phyloP scores from a whole-genome alignment of 2,797 vertebrate genomes.

The Clarias platycephalus region DNA sequence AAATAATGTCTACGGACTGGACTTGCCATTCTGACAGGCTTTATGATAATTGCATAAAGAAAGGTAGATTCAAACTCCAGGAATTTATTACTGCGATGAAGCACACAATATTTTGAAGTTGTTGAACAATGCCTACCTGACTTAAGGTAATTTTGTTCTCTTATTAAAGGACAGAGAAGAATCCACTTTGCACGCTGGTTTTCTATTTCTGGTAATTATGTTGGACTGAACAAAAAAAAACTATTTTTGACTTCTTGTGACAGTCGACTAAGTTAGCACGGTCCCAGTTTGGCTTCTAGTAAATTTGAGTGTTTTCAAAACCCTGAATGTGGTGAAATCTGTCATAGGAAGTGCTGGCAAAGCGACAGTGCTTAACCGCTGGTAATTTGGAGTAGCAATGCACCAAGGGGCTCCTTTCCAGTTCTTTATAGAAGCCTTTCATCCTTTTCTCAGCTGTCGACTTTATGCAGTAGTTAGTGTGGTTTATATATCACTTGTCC shows the following conservation, averaged over 20 bases:
- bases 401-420: slow-evolving; percentile 79
- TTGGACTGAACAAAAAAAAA: neutral
- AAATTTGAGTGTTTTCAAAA: slow-evolving; percentile 12
- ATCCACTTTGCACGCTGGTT: neutral
- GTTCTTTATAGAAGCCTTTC: slow-evolving; percentile 58
- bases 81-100: neutral
- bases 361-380: slow-evolving; percentile 35
- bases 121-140: neutral
- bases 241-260: neutral
- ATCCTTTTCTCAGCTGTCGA: slow-evolving; percentile 39
- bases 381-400: slow-evolving; percentile 63
- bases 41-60: neutral
- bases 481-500: slow-evolving; percentile 44
- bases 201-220: neutral
- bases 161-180: neutral
- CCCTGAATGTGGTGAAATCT: slow-evolving; percentile 2
- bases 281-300: neutral
- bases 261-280: neutral
- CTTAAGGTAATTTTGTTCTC: neutral
- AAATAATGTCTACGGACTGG: too few relatives aligned
- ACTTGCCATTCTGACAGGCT: neutral
- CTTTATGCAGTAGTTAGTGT: slow-evolving; percentile 47
- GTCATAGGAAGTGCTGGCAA: slow-evolving; percentile 52
- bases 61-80: neutral
- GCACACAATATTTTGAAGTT: neutral